Evolutionary conservation across 2,888 invertebrate species (phyloP), one percentile per base, ranked within the genome.

Genomic region (Coremacera marginata): DNA sequence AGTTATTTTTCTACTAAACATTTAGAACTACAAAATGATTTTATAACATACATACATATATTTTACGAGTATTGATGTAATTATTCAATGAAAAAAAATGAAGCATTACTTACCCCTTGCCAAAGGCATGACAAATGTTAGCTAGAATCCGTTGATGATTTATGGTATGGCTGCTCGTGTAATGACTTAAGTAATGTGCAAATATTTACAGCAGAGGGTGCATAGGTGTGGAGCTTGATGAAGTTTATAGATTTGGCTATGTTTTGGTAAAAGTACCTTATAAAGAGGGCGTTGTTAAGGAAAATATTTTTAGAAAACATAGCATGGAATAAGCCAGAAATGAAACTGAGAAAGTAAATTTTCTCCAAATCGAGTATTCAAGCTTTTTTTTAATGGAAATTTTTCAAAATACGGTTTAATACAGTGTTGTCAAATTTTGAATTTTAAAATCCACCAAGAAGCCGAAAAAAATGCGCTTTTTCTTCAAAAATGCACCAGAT

Each of bases 81-180:
- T 44, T 11, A 44, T 44, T 7, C 3, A 37, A 11, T 34, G 22
- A 19, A 7, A 37, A 22, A 49, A 68, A 68, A n/a, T n/a, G 8
- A 68, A 2, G 22, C 49, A 25, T 51, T 68, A 68, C 68, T 68
- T 68, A 68, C 68, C 68, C 67, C 14, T 25, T 27, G 44, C 2
- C 27, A 60, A 14, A 19, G 7, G 27, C 31, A 34, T 63, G 63
- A 34, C 4, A 63, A 63, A n/a, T 19, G 34, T 31, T 2, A 4
- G 16, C 63, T n/a, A 3, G 63, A 63, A 27, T 55, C 55, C 55
- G 55, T 55, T n/a, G 22, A 55, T 16, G 25, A 19, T 60, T 22
- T 5, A 60, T 27, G 27, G 11, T 19, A 1, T 11, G 9, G 27
- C 27, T 27, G 27, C 14, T n/a, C 16, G 22, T 60, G 60, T 60